Base-by-base conservation (phyloP, 2,888 invertebrate species). In the Lycophotia porphyrea region DNA sequence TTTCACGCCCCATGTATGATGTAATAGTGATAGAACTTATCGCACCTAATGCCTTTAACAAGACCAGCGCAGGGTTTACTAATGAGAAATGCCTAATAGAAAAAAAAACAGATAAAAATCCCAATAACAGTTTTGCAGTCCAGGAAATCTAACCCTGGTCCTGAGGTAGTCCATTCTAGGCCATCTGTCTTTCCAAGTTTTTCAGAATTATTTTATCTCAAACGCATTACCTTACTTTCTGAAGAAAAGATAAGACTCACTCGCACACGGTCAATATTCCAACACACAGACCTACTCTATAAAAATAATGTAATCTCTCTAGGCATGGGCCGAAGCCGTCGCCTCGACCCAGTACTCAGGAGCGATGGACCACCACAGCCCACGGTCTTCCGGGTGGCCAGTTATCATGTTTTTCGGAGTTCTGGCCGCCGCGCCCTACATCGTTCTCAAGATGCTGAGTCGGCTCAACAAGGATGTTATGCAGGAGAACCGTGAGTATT, bases 371-470 rank as follows among this genome's bases (percentile, higher is more conserved):
- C 52, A 91, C 2, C 15, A 69, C 92, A 71, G 91, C 0, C 90
- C 90, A 0, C 93, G 93, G 11, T 94, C 96, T 58, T 97, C 98
- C 5, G 97, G 97, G 69, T 99, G 99, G 99, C 99, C 99, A 0
- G 98, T 99, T 21, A 92, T 99, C 5, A 97, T 99, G 88, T 99
- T 99, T 96, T 97, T 99, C 89, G 98, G 98, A 5, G 97, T 99
- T 74, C 97, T 99, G 66, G 97, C 99, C 71, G 98, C 98, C 0
- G 99, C 99, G 18, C 99, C 99, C 0, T 99, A 99, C 96, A 96
- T 99, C 66, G 98, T 99, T 81, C 98, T 98, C 96, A 98, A 98
- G 93, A 97, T 99, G 93, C 93, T 99, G 80, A 97, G 97, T 42
- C 95, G 97, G 0, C 93, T 97, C 1, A 93, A 95, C 34, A 93